Evolutionary conservation across 2,888 invertebrate species (phyloP), one percentile per base, ranked within the genome.

Genomic region (Spilarctia lutea): DNA sequence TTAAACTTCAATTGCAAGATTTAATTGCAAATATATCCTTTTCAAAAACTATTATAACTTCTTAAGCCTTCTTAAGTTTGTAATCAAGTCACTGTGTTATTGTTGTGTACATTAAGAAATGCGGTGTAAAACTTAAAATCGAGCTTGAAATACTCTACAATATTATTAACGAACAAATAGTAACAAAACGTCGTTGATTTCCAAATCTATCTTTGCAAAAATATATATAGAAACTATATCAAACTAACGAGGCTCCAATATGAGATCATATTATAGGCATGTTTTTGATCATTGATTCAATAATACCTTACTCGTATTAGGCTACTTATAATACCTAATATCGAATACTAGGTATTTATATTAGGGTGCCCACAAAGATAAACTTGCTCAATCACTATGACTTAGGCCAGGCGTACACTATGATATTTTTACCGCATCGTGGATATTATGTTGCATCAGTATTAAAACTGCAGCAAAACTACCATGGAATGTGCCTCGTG

Each of bases 261-360:
- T 79, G 83, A 83, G 85, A 83, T 84, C 83, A 67, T 56, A 65
- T 39, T 66, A 30, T 7, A 70, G 60, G 16, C 33, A 35, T 35
- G 20, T 35, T 2, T 35, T 60, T 30, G 18, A 63, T 63, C 63
- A 63, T 30, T 7, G 30, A 63, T 63, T 30, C 3, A n/a, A 24
- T 56, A 13, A 56, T 56, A n/a, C 13, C n/a, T 56, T 56, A 27
- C 11, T 27, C 27, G 30, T 30, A 60, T 27, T 60, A 60, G 56
- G 1, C 3, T n/a, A 8, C 48, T 20, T 6, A 48, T 48, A 45
- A 16, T 45, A 45, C 2, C 18, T 6, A 35, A 35, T 39, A 39
- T 0, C 18, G 0, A 35, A 35, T 39, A 39, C 11, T 10, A 39
- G 0, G 11, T 39, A 52, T 52, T 24, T n/a, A 10, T 52, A 4